Percentiles rank a stretch among this genome's conserved stretches.
phyloP scores from a whole-genome alignment of 1,140 invertebrate species.

The Globodera rostochiensis region DNA sequence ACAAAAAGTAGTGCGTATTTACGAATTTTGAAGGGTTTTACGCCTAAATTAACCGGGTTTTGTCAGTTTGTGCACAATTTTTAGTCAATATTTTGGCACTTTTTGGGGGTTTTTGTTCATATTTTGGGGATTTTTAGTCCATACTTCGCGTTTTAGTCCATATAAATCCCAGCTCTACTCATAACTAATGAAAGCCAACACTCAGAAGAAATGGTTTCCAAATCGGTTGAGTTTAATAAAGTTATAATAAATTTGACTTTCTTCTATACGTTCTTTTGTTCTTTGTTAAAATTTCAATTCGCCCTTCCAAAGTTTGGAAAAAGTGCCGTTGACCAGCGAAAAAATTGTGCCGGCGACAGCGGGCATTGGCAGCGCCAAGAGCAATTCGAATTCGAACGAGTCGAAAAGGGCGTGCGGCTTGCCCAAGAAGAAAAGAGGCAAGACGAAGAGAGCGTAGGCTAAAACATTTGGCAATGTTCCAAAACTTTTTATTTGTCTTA shows the following conservation, averaged over 20 bases:
- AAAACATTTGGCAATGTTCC: not conserved
- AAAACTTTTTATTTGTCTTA: not conserved
- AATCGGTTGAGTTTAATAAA: too few species aligned
- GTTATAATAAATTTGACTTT: not conserved
- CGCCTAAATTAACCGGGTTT: too few species aligned
- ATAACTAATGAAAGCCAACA: too few species aligned
- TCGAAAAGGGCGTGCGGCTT: not conserved
- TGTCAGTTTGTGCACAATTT: too few species aligned
- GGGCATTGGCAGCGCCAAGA: not conserved
- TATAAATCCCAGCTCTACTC: too few species aligned
- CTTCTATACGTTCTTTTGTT: not conserved
- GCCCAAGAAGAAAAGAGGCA: not conserved
- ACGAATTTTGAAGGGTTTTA: too few species aligned
- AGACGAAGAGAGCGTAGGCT: not conserved
- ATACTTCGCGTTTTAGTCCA: too few species aligned
- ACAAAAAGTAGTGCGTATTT: too few species aligned
- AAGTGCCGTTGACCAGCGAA: not conserved
- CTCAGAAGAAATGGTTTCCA: too few species aligned
- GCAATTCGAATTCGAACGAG: not conserved
- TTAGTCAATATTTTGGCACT: too few species aligned
- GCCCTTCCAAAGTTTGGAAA: not conserved
- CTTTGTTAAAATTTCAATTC: not conserved
- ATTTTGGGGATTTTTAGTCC: too few species aligned
- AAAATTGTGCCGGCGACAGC: not conserved
- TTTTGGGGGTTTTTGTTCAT: too few species aligned